These are phyloP conservation scores for Clostera curtula DNA, from an alignment of 2,888 invertebrate genomes.

Conservation along the genomic window DNA sequence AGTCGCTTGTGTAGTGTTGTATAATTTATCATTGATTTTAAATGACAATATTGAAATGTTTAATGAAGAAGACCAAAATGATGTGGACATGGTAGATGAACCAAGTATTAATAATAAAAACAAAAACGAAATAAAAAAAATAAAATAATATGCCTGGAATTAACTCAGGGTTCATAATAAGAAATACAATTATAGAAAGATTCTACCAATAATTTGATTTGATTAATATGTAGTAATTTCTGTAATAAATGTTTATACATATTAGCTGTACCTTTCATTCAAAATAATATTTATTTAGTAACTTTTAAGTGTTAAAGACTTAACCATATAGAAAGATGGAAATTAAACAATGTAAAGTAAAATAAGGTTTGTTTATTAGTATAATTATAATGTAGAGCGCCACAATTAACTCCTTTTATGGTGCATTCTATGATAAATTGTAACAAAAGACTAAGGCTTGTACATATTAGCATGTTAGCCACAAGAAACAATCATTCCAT, in stretches of 20 bases:
- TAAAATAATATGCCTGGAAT: constrained; percentile 3
- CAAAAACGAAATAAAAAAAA: too few species aligned
- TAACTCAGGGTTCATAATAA: constrained; percentile 3
- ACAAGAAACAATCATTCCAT: too few species aligned
- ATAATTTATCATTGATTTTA: constrained; percentile 6
- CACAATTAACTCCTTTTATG: too few species aligned
- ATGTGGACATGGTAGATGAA: background rate
- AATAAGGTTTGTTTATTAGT: too few species aligned
- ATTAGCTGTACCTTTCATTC: too few species aligned
- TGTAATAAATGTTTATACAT: background rate
- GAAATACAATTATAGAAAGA: constrained; percentile 4
- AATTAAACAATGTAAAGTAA: too few species aligned
- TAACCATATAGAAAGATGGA: too few species aligned
- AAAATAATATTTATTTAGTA: too few species aligned
- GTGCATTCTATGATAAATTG: too few species aligned
- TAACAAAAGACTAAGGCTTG: too few species aligned
- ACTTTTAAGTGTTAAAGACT: too few species aligned
- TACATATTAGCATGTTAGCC: too few species aligned
- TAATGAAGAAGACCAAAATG: background rate
- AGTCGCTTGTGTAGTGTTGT: constrained; percentile 10
- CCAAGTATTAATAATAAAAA: background rate
- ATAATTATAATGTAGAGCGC: background rate
- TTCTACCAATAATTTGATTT: background rate
- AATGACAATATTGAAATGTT: constrained; percentile 3
- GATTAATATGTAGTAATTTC: background rate